phyloP scores from a whole-genome alignment of 2,888 invertebrate species.

The Epirrhoe alternata region DNA sequence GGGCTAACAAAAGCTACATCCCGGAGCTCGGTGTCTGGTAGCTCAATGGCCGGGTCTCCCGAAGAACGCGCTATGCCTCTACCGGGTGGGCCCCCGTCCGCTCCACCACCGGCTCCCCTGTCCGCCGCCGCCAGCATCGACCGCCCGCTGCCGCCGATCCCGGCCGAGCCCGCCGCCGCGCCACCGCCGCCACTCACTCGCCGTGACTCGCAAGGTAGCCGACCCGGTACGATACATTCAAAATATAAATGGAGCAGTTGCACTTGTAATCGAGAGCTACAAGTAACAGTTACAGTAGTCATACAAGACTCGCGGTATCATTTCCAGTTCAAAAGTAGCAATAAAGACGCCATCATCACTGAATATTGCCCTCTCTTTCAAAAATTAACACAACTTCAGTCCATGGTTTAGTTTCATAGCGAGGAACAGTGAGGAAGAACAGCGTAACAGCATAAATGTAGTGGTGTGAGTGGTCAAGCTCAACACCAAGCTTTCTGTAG shows the following conservation, averaged over 20 bases:
- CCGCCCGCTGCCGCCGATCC: slow-evolving; percentile 86
- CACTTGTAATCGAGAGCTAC: too few species aligned
- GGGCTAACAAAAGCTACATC: slow-evolving; percentile 75
- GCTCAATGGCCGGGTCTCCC: slow-evolving; percentile 78
- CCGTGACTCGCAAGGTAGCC: slow-evolving; percentile 89
- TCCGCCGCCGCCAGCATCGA: slow-evolving; percentile 78
- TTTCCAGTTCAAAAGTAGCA: too few species aligned
- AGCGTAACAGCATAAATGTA: slow-evolving; percentile 4
- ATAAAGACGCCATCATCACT: too few species aligned
- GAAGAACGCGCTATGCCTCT: slow-evolving; percentile 66
- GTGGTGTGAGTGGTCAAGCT: slow-evolving; percentile 36
- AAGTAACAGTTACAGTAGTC: too few species aligned
- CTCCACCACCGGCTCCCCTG: slow-evolving; percentile 73
- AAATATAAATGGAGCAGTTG: too few species aligned
- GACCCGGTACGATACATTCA: neutral
- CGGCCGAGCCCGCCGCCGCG: slow-evolving; percentile 81
- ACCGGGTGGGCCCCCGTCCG: slow-evolving; percentile 64
- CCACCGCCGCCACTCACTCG: slow-evolving; percentile 82
- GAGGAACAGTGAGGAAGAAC: neutral
- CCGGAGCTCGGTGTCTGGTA: slow-evolving; percentile 79
- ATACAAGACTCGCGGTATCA: too few species aligned
- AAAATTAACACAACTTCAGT: neutral
- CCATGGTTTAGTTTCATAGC: neutral
- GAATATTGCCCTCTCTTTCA: too few species aligned
- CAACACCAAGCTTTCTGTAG: slow-evolving; percentile 34